A percentile compares a stretch with the other conserved stretches of the same genome.
Evolutionary conservation across 2,888 invertebrate species (phyloP).

Genomic region (Molorchus minor): DNA sequence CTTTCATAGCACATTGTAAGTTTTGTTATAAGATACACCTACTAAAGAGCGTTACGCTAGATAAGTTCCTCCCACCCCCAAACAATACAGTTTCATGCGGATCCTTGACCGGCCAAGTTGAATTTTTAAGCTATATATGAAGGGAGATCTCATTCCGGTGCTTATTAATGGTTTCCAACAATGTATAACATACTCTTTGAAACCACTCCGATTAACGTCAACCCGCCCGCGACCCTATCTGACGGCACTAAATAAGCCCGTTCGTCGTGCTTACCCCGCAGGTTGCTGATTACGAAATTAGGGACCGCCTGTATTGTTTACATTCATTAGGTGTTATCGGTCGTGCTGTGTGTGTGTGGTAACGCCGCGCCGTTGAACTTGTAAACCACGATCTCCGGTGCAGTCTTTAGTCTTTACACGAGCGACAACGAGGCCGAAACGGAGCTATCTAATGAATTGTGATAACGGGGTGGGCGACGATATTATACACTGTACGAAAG

Average conservation of each 20-base stretch:
- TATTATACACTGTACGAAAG: too few relatives aligned
- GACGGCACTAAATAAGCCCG: constrained; percentile 15
- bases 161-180: too few relatives aligned
- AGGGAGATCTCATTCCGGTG: too few relatives aligned
- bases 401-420: too few relatives aligned
- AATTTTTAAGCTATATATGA: too few relatives aligned
- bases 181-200: too few relatives aligned
- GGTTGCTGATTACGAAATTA: constrained; percentile 42
- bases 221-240: constrained; percentile 8
- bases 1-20: too few relatives aligned
- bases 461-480: constrained; percentile 29
- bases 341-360: constrained; percentile 32
- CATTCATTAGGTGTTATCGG: constrained; percentile 26
- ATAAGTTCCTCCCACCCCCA: too few relatives aligned
- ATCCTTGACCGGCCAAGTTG: too few relatives aligned
- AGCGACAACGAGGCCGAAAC: constrained; percentile 30
- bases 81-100: too few relatives aligned
- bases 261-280: constrained; percentile 13
- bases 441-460: constrained; percentile 40
- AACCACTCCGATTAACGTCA: constrained; percentile 2
- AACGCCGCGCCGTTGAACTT: constrained; percentile 23
- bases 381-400: constrained; percentile 27
- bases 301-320: constrained; percentile 31
- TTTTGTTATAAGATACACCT: too few relatives aligned
- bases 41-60: too few relatives aligned